Conservation (phyloP, 2,888 invertebrate species). For the Spodoptera picta region DNA sequence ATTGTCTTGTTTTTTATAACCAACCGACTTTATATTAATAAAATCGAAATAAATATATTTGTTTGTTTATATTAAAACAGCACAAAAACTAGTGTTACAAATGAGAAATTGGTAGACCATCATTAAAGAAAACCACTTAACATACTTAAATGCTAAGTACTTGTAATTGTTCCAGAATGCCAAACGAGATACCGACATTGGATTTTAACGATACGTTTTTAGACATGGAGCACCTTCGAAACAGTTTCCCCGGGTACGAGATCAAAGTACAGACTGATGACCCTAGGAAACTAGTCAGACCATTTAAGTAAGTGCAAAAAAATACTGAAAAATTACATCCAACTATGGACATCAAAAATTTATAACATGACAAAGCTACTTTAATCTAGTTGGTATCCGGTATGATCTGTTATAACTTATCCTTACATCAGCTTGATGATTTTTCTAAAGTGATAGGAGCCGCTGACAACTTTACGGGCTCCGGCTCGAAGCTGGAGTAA, state of each 20-base stretch:
- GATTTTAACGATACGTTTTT: slow-evolving; percentile 99
- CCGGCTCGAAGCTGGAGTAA: no score
- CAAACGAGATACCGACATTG: slow-evolving; percentile 94
- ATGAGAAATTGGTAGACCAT: neutral
- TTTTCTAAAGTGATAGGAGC: no score
- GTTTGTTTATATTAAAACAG: no score
- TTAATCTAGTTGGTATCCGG: neutral
- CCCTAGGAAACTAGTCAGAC: slow-evolving; percentile 92
- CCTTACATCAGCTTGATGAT: neutral
- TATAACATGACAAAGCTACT: slow-evolving; percentile 4
- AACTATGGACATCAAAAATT: slow-evolving; percentile 1
- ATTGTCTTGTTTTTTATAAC: neutral
- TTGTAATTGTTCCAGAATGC: slow-evolving; percentile 90
- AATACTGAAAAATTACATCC: neutral
- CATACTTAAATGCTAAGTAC: neutral
- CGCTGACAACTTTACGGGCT: no score
- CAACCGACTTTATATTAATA: no score
- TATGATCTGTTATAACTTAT: neutral
- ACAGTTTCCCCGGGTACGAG: slow-evolving; percentile 95
- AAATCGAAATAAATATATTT: no score
- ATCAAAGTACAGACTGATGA: slow-evolving; percentile 91
- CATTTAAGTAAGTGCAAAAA: slow-evolving; percentile 91
- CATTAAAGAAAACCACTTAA: neutral
- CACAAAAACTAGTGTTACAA: no score
- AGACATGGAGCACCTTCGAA: slow-evolving; percentile 95